Evolutionary conservation across 2,113 vertebrate genomes (phyloP).

Genomic region (Peromyscus leucopus): DNA sequence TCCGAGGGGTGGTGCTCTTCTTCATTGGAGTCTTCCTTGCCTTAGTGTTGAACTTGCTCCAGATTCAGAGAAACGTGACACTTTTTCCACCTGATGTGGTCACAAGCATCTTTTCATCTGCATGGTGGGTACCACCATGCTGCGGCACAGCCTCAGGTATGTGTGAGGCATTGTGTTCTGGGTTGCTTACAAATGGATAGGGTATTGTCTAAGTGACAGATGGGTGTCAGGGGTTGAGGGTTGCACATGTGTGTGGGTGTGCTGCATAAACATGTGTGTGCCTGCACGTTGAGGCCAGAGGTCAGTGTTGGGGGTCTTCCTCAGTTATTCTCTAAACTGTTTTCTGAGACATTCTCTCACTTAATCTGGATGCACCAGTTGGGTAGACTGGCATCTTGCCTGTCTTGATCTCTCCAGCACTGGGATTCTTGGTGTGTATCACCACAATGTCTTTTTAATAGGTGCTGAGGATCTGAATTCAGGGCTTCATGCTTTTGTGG

Average conservation of each 20-base stretch:
- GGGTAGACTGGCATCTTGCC: background rate
- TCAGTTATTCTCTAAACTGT: background rate
- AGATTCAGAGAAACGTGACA: conserved; percentile 97
- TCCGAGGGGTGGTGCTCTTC: conserved; percentile 94
- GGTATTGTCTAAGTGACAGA: background rate
- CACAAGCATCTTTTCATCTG: conserved; percentile 96
- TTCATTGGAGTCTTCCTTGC: conserved; percentile 96
- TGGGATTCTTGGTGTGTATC: background rate
- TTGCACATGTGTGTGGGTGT: background rate
- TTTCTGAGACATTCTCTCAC: background rate
- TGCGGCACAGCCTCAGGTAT: conserved; percentile 96
- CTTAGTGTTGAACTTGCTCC: conserved; percentile 96
- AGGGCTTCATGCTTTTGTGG: background rate
- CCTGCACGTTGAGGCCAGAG: background rate
- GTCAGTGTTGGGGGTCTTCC: background rate
- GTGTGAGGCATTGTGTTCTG: conserved; percentile 59
- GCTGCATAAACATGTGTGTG: no score
- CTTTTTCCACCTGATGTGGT: conserved; percentile 98
- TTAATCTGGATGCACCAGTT: background rate
- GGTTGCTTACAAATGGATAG: background rate
- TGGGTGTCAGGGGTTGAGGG: background rate
- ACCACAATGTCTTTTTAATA: background rate
- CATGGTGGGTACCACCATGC: conserved; percentile 97
- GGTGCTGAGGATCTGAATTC: background rate
- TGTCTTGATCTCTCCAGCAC: background rate